phyloP scores from a whole-genome alignment of 2,113 vertebrate genomes.

The Lepisosteus osseus region DNA sequence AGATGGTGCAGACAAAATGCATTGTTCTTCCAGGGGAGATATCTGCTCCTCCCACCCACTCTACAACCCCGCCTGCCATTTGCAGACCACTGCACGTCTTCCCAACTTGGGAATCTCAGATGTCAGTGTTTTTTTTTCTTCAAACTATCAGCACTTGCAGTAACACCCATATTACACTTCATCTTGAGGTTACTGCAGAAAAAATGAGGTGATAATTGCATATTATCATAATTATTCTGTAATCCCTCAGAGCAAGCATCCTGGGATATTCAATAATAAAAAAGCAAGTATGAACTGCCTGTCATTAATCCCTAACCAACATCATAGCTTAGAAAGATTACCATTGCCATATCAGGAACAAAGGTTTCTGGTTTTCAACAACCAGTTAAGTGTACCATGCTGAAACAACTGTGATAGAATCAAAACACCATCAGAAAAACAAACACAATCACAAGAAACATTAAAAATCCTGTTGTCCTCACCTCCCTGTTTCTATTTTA shows the following conservation, averaged over 20 bases:
- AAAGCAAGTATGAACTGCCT: constrained; percentile 66
- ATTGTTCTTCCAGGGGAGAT: not conserved
- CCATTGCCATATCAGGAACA: too few species aligned
- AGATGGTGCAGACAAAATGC: not conserved
- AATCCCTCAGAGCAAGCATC: constrained; percentile 76
- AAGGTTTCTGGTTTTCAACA: too few species aligned
- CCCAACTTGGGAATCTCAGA: constrained; percentile 71
- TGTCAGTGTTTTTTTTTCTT: constrained; percentile 83
- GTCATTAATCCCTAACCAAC: constrained; percentile 54
- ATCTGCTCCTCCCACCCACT: not conserved
- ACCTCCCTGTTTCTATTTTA: too few species aligned
- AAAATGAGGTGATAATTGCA: constrained; percentile 90
- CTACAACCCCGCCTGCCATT: not conserved
- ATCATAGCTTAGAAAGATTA: too few species aligned
- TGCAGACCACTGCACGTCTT: constrained; percentile 64
- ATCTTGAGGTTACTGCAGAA: constrained; percentile 82
- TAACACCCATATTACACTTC: constrained; percentile 76
- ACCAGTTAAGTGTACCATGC: too few species aligned
- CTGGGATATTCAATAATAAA: constrained; percentile 79
- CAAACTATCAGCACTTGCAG: constrained; percentile 83
- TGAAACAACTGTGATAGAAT: too few species aligned
- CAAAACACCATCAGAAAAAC: too few species aligned
- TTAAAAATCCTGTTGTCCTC: too few species aligned
- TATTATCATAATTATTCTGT: constrained; percentile 92
- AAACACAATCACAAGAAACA: too few species aligned